Conservation (phyloP, 2,888 invertebrate genomes). For the Alloplasta piceator region DNA sequence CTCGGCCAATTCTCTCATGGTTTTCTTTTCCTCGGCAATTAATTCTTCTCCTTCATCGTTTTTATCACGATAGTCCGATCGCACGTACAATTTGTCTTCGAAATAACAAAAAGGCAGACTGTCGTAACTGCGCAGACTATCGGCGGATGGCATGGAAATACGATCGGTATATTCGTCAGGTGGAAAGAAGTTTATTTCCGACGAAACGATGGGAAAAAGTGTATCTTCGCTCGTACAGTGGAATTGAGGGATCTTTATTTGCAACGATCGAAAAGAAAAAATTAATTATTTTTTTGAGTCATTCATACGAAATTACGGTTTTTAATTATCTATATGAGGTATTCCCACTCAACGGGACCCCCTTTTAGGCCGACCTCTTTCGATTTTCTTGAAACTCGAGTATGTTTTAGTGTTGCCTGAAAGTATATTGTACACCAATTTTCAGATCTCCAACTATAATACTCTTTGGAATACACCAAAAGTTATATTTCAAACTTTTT, state of each 20-base stretch:
- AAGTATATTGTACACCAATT: no score
- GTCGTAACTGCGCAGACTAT: slow-evolving; percentile 55
- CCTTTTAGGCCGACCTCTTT: no score
- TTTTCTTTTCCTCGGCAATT: slow-evolving; percentile 49
- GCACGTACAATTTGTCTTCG: slow-evolving; percentile 61
- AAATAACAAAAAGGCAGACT: slow-evolving; percentile 64
- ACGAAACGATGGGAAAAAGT: slow-evolving; percentile 39
- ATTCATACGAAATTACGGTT: no score
- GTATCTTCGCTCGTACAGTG: slow-evolving; percentile 52
- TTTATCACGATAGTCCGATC: slow-evolving; percentile 56
- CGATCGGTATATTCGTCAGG: slow-evolving; percentile 55
- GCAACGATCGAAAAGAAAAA: background rate
- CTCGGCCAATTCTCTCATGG: slow-evolving; percentile 62
- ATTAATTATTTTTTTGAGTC: slow-evolving; percentile 6
- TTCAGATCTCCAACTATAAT: no score
- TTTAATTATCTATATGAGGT: no score
- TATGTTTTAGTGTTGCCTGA: no score
- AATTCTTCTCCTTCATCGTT: background rate
- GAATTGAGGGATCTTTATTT: slow-evolving; percentile 50
- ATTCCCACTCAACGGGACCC: no score
- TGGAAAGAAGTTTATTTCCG: slow-evolving; percentile 56
- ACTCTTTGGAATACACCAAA: no score
- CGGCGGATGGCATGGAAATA: slow-evolving; percentile 38
- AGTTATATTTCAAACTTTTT: no score
- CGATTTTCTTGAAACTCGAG: no score